These are phyloP conservation scores for Agrotis exclamationis DNA, from an alignment of 2,888 invertebrate species.

Conservation along the genomic window DNA sequence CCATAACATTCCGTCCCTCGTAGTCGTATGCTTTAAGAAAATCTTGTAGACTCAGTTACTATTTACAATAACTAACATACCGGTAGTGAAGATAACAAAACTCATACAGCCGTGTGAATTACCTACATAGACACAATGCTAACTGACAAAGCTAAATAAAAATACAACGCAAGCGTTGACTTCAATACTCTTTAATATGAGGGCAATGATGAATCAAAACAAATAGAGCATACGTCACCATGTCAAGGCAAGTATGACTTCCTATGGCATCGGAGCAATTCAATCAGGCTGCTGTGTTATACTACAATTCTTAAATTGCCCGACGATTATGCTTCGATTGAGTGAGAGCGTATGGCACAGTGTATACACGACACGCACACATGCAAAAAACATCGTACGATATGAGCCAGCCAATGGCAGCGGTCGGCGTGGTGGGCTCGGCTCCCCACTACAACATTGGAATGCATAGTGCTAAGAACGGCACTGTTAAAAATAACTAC, in stretches of 20 bases:
- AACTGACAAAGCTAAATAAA: slow-evolving; percentile 55
- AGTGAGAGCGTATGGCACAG: slow-evolving; percentile 76
- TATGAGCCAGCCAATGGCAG: slow-evolving; percentile 83
- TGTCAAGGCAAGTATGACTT: slow-evolving; percentile 84
- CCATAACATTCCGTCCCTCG: neutral
- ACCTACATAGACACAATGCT: slow-evolving; percentile 31
- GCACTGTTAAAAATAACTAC: slow-evolving; percentile 90
- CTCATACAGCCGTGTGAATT: slow-evolving; percentile 55
- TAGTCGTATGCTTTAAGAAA: slow-evolving; percentile 10
- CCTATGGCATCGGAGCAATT: slow-evolving; percentile 86
- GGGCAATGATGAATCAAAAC: slow-evolving; percentile 75
- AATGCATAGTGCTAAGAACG: slow-evolving; percentile 87
- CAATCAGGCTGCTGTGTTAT: slow-evolving; percentile 78
- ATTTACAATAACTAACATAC: slow-evolving; percentile 12
- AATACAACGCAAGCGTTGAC: slow-evolving; percentile 49
- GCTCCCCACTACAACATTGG: slow-evolving; percentile 86
- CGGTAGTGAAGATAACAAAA: slow-evolving; percentile 37
- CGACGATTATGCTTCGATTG: slow-evolving; percentile 82
- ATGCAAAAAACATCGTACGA: slow-evolving; percentile 86
- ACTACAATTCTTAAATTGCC: slow-evolving; percentile 83
- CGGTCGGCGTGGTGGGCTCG: slow-evolving; percentile 87
- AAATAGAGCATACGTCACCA: slow-evolving; percentile 73
- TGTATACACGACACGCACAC: slow-evolving; percentile 79
- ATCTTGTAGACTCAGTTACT: slow-evolving; percentile 10
- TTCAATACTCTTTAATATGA: slow-evolving; percentile 42